A percentile compares a stretch with the other conserved stretches of the same genome.
phyloP scores from a whole-genome alignment of 2,888 invertebrate genomes.

The Mactromeris polynyma region DNA sequence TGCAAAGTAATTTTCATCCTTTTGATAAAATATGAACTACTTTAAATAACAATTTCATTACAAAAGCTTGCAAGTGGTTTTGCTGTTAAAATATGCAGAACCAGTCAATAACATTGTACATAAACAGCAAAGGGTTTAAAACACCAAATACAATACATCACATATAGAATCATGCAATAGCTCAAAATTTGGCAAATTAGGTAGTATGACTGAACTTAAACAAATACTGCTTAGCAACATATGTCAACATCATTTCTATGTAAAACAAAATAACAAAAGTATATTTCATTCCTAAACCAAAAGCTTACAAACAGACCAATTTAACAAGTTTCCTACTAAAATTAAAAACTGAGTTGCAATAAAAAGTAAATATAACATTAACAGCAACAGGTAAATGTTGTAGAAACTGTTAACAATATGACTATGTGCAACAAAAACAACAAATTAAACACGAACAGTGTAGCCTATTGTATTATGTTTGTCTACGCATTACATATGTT shows the following conservation, averaged over 20 bases:
- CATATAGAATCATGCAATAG: too few species aligned
- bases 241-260: not conserved
- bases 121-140: too few species aligned
- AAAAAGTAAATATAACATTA: not conserved
- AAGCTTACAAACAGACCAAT: not conserved
- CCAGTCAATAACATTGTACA: too few species aligned
- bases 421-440: not conserved
- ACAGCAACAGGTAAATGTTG: not conserved
- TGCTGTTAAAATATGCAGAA: too few species aligned
- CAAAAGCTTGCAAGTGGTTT: too few species aligned
- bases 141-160: too few species aligned
- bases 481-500: slow-evolving; percentile 92
- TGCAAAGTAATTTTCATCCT: too few species aligned
- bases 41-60: too few species aligned
- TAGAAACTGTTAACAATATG: not conserved
- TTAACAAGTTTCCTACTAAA: not conserved
- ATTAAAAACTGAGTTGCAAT: not conserved
- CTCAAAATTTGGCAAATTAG: too few species aligned
- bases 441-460: not conserved
- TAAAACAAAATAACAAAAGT: too few species aligned
- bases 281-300: not conserved
- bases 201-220: too few species aligned
- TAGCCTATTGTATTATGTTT: not conserved
- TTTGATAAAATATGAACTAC: too few species aligned
- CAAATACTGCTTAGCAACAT: not conserved